These are phyloP conservation scores for Drosophila melanica DNA, from an alignment of 1,140 invertebrate genomes.

Conservation along the genomic window DNA sequence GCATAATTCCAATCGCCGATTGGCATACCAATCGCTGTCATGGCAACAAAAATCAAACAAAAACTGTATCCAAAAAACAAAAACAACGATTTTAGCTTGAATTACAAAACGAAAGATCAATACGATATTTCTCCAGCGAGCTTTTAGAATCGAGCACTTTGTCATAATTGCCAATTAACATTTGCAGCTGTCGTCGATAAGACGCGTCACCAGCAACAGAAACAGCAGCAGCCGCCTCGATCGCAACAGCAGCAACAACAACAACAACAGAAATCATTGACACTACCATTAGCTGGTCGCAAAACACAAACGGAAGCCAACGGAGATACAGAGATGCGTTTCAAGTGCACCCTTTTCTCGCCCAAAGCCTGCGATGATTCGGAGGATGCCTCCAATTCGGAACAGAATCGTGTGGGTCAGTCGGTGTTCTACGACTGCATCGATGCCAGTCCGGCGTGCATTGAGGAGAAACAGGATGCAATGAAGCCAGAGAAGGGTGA, in stretches of 20 bases:
- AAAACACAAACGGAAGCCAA: conserved; percentile 41
- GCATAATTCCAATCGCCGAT: conserved; percentile 10
- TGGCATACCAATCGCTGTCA: conserved; percentile 55
- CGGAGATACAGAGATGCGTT: conserved; percentile 63
- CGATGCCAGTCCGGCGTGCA: conserved; percentile 84
- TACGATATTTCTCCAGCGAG: conserved; percentile 28
- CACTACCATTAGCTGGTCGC: conserved; percentile 67
- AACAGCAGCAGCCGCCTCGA: conserved; percentile 36
- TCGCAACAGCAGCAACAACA: conserved; percentile 41
- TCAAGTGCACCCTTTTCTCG: conserved; percentile 63
- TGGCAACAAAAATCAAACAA: conserved; percentile 72
- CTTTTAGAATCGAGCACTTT: conserved; percentile 27
- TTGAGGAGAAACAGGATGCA: conserved; percentile 89
- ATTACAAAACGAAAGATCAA: conserved; percentile 5
- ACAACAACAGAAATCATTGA: conserved; percentile 72
- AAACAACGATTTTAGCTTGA: conserved; percentile 12
- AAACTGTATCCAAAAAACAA: conserved; percentile 35
- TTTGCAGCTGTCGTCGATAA: conserved; percentile 47
- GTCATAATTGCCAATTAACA: conserved; percentile 55
- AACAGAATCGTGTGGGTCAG: conserved; percentile 82
- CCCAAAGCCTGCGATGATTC: conserved; percentile 73
- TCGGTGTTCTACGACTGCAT: conserved; percentile 85
- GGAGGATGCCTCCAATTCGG: conserved; percentile 74
- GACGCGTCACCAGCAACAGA: conserved; percentile 40
- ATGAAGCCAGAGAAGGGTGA: conserved; percentile 89